Conservation (phyloP, 2,797 vertebrate genomes). For the Masticophis lateralis region DNA sequence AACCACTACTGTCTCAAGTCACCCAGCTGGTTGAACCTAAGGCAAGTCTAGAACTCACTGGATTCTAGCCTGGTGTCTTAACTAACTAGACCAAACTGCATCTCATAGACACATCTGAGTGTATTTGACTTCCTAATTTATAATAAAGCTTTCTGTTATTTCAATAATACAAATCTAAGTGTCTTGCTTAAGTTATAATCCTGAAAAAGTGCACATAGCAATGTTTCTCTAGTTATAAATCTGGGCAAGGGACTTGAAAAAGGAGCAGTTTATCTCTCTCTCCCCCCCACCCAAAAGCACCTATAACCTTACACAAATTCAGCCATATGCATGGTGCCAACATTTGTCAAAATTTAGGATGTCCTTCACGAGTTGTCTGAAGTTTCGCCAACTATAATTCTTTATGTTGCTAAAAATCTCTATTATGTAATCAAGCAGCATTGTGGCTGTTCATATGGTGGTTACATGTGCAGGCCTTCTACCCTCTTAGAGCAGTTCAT, state of each 20-base stretch:
- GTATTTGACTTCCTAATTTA: not conserved
- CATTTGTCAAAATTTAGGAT: not conserved
- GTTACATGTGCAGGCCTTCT: not conserved
- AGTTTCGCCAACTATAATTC: not conserved
- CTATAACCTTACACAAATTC: not conserved
- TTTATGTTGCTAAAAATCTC: not conserved
- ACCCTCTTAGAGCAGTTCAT: not conserved
- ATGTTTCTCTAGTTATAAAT: not conserved
- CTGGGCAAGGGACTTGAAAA: not conserved
- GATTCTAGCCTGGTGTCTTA: not conserved
- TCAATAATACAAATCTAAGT: not conserved
- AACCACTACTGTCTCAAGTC: not conserved
- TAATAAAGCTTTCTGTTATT: not conserved
- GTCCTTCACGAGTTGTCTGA: not conserved
- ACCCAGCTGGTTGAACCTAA: not conserved
- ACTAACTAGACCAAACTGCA: not conserved
- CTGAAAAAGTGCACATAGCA: not conserved
- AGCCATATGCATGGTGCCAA: not conserved
- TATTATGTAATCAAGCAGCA: not conserved
- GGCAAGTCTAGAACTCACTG: not conserved
- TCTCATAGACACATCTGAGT: not conserved
- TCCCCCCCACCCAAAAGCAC: not conserved
- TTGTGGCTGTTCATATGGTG: not conserved
- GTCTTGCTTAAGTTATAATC: not conserved
- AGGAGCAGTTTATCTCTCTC: not conserved